Base-by-base conservation (phyloP, 1,140 invertebrate genomes). In the Pentalonia nigronervosa region DNA sequence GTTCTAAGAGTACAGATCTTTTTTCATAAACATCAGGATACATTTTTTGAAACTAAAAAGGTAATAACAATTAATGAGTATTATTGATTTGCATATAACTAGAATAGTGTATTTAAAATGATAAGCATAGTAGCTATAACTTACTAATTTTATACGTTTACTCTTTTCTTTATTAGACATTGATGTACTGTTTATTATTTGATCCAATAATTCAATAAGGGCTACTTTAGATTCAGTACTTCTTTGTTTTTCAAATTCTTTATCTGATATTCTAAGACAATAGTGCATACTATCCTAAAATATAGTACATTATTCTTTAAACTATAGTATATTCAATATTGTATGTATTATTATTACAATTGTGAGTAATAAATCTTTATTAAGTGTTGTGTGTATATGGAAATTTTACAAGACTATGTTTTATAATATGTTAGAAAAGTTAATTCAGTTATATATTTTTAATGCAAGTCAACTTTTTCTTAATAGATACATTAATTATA, bases 211-310 rank as follows among this genome's bases (percentile, higher is more conserved):
- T 93, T 93, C 91, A 84, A 84, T 84, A 84, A 93, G 91, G 45
- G 91, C 91, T 30, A 86, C 48, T 93, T 93, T 86, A n/a, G 91
- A 93, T 93, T 93, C 91, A 50, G 47, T 86, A 41, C 91, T 93
- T 30, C 81, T 93, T 41, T 93, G 91, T 56, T 86, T 81, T 56
- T 93, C 91, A 84, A 93, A 93, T 93, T 93, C 91, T 86, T 93
- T 50, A 7, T 93, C 91, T 25, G 91, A 93, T 93, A 93, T 93
- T 45, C 91, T 83, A 25, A 84, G 81, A 56, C 91, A 93, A 84
- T 93, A 93, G 53, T 93, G 91, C 48, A 56, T 93, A 36, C 56
- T 93, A 84, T 50, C 48, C 91, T 93, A 45, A 45, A 91, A 91
- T 81, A 47, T 20, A 48, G 60, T n/a, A 34, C 17, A 76, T 17